Percentiles rank a stretch among this genome's conserved stretches.
These are phyloP conservation scores for Cossypha caffra DNA, from an alignment of 2,797 vertebrate species.

Conservation along the genomic window DNA sequence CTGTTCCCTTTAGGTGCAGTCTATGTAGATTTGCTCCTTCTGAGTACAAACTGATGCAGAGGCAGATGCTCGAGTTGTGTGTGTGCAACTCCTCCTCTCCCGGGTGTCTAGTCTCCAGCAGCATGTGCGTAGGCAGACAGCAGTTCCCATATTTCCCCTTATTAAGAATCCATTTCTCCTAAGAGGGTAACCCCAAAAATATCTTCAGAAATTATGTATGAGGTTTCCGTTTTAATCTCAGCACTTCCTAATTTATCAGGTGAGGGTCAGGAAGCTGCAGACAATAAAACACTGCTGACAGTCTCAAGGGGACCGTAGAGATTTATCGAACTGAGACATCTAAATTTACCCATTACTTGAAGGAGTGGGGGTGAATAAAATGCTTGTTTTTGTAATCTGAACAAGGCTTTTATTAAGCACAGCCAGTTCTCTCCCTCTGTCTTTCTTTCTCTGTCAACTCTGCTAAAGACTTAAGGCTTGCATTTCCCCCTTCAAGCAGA, in stretches of 20 bases:
- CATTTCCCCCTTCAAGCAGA: background rate
- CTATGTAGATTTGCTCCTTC: constrained; percentile 21
- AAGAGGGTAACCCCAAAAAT: constrained; percentile 38
- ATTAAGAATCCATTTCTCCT: constrained; percentile 49
- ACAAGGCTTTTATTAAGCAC: constrained; percentile 5
- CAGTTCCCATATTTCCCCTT: constrained; percentile 54
- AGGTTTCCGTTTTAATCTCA: constrained; percentile 2
- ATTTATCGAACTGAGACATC: constrained; percentile 37
- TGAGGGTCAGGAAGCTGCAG: constrained; percentile 29
- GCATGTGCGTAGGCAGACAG: background rate
- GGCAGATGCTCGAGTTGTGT: constrained; percentile 16
- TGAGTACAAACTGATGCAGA: constrained; percentile 35
- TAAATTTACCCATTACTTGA: constrained; percentile 37
- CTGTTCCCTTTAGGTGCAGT: constrained; percentile 8
- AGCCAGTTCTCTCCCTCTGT: background rate
- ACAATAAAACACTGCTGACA: constrained; percentile 39
- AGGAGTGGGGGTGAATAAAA: background rate
- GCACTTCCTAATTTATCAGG: constrained; percentile 39
- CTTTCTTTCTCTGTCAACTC: background rate
- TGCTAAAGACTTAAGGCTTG: background rate
- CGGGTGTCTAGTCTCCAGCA: background rate
- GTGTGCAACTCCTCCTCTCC: constrained; percentile 41
- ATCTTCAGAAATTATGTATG: constrained; percentile 40
- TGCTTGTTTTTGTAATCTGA: background rate
- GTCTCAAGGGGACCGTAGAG: background rate